Evolutionary conservation across 1,140 invertebrate genomes (phyloP), one percentile per base, ranked within the genome.

Genomic region (Drosophila bocki): DNA sequence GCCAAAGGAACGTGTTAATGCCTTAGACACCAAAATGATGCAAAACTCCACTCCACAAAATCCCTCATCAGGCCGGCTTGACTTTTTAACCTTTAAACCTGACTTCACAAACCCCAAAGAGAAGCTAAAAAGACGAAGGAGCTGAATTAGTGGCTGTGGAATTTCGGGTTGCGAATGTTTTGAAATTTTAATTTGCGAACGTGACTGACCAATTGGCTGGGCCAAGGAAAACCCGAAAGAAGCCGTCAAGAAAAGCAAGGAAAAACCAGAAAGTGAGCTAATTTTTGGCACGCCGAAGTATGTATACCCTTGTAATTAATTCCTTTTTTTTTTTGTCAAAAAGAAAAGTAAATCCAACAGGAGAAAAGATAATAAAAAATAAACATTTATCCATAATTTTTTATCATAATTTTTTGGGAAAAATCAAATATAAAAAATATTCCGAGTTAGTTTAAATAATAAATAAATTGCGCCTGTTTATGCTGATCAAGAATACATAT

Each of bases 1-100:
- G 19, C 53, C 48, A 32, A 69, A 39, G 72, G 75, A 86, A 85
- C 82, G 85, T 85, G 84, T 76, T 87, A 86, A 77, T 83, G 81
- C 77, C 77, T 83, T 76, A 83, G 42, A 47, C 57, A 53, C 37
- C 58, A 42, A 69, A 75, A 76, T 39, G 60, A 76, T 44, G 70
- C 17, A 64, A 64, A 72, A 60, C 68, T 51, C 62, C 44, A 29
- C 33, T 44, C 37, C 54, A 17, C 54, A 51, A 65, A 51, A 50
- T 60, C 44, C 44, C 51, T n/a, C 53, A 50, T 58, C 69, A 72
- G 50, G 45, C 51, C 51, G 13, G 9, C 65, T 50, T 72, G 68
- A 51, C 68, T 70, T 70, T 68, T 70, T 9, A 74, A 59, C 68
- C 70, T 74, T 72, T 72, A 22, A 19, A 6, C 67, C 42, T 42